Evolutionary conservation across 2,797 vertebrate genomes (phyloP).

Genomic region (Mus caroli): DNA sequence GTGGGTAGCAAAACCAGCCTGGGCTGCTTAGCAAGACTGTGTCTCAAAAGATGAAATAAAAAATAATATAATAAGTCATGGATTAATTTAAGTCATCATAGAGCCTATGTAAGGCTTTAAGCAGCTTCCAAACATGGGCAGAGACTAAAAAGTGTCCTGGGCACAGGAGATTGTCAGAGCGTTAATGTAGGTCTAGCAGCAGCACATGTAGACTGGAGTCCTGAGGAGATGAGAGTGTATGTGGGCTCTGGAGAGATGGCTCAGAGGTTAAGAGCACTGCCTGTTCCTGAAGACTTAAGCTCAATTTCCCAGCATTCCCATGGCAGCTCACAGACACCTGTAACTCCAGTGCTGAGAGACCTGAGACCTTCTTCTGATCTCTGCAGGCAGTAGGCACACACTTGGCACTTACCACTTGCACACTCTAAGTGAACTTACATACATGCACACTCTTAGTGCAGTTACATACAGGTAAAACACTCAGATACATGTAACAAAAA

Average conservation of each 20-base stretch:
- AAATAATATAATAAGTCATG: not conserved
- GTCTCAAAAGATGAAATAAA: not conserved
- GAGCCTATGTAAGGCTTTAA: not conserved
- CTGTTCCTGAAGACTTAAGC: not conserved
- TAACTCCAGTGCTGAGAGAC: not conserved
- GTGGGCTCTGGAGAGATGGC: not conserved
- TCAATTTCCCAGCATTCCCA: not conserved
- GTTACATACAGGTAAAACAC: too few species aligned
- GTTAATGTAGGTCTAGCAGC: not conserved
- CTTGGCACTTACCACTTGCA: not conserved
- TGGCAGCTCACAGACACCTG: not conserved
- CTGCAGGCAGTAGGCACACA: not conserved
- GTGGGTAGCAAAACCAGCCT: not conserved
- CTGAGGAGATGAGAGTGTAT: not conserved
- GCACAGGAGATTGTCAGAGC: not conserved
- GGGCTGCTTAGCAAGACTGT: not conserved
- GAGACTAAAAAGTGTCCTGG: not conserved
- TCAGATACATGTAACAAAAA: not conserved
- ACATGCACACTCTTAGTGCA: not conserved
- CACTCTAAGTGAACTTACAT: too few species aligned
- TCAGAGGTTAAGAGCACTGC: not conserved
- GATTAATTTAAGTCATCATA: not conserved
- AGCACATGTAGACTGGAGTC: not conserved
- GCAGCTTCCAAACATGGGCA: not conserved
- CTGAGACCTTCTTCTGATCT: not conserved